phyloP scores from a whole-genome alignment of 2,888 invertebrate genomes.

The Drosophila longiperda region DNA sequence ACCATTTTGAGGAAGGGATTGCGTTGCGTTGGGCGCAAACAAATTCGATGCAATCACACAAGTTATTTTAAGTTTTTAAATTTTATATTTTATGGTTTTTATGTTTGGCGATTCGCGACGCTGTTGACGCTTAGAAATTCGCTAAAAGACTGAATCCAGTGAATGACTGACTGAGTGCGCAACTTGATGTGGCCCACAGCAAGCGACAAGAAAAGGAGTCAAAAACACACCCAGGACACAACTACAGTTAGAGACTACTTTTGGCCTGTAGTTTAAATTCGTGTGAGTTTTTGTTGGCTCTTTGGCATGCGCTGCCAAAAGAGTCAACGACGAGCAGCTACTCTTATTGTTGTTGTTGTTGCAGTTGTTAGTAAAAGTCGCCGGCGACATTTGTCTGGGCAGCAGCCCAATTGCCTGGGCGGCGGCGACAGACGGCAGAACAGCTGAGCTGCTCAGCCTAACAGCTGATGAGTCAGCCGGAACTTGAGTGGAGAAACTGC shows the following conservation, averaged over 20 bases:
- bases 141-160: conserved; percentile 60
- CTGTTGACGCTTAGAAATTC: conserved; percentile 66
- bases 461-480: conserved; percentile 55
- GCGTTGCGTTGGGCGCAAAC: background rate
- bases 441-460: conserved; percentile 16
- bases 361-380: conserved; percentile 44
- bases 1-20: conserved; percentile 54
- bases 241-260: conserved; percentile 12
- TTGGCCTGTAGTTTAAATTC: conserved; percentile 55
- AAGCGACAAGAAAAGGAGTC: conserved; percentile 35
- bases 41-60: conserved; percentile 34
- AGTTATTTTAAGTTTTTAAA: conserved; percentile 15
- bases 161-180: conserved; percentile 43
- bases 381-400: conserved; percentile 44
- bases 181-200: conserved; percentile 31
- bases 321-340: conserved; percentile 1
- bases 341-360: conserved; percentile 1
- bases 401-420: conserved; percentile 53
- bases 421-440: background rate
- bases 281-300: conserved; percentile 33
- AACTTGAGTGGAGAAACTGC: conserved; percentile 19
- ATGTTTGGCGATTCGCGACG: conserved; percentile 20
- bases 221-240: conserved; percentile 35
- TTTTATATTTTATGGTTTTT: conserved; percentile 4
- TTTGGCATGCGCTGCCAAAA: conserved; percentile 58